Evolutionary conservation across 2,888 invertebrate species (phyloP), one percentile per base, ranked within the genome.

Genomic region (Protophormia terraenovae): DNA sequence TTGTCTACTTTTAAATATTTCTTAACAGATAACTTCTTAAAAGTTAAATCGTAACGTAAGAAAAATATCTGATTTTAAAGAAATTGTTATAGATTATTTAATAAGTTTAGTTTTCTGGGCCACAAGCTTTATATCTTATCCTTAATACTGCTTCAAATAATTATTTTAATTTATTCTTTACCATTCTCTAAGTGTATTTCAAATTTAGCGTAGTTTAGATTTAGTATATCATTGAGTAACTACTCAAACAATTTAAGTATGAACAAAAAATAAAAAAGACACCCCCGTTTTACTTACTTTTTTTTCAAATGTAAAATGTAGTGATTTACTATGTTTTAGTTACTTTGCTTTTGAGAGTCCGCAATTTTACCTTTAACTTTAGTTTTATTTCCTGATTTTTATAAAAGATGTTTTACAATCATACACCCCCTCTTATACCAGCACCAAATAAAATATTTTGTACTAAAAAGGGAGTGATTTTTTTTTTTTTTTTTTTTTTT

Each of bases 161-260:
- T 3, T 41, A 19, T 19, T 8, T 16, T 6, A 47, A 47, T 8
- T 8, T 12, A 41, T 12, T 7, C n/a, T 22, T 50, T 50, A 1
- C 6, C n/a, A 22, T 32, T 41, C 8, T 41, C 41, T 27, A 27
- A 76, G 64, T 76, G 76, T 66, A 55, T 53, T 53, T 24, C 4
- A 35, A 32, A 22, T 50, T 50, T 16, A 16, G 16, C 50, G 14
- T 50, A 38, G 50, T 53, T 75, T 53, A 38, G 16, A 38, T 14
- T 69, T 29, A 19, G 53, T 32, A 66, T 53, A 16, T 72, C 19
- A 80, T 76, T 71, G 47, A 66, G 41, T 81, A 53, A 60, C 50
- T 67, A 45, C 77, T 53, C 62, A 77, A 78, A 58, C 64, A 79
- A 73, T 81, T 84, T 67, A 81, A 81, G 81, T 71, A 75, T 83